Percentiles rank a stretch among this genome's conserved stretches.
Conservation (phyloP, 2,888 invertebrate species). For the Drosophila nr. perissopoda region DNA sequence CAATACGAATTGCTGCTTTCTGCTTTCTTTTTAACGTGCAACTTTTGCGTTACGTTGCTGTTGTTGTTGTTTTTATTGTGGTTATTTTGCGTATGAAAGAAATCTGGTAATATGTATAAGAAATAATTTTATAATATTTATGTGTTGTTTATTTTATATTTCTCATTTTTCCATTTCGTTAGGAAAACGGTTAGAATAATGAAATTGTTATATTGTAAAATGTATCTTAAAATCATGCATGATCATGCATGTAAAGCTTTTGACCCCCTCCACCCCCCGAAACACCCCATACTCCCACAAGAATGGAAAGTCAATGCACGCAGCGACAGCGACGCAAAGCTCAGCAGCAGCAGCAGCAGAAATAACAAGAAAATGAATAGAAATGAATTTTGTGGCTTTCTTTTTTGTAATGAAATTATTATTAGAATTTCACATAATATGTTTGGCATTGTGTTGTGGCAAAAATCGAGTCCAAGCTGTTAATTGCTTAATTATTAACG, state of each 20-base stretch:
- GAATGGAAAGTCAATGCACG: constrained; percentile 77
- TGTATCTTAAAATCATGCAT: background rate
- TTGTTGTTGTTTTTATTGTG: constrained; percentile 39
- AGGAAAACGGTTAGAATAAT: constrained; percentile 53
- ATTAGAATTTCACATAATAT: constrained; percentile 73
- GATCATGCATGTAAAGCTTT: constrained; percentile 25
- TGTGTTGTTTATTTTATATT: constrained; percentile 37
- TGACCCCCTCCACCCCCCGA: background rate
- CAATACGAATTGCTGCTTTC: constrained; percentile 52
- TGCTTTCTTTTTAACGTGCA: constrained; percentile 74
- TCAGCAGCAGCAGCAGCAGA: constrained; percentile 39
- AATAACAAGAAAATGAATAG: constrained; percentile 29
- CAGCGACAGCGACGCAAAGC: constrained; percentile 55
- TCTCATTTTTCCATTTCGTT: constrained; percentile 43
- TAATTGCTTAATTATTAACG: constrained; percentile 33
- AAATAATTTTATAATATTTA: constrained; percentile 28
- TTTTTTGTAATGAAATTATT: constrained; percentile 69
- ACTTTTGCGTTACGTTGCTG: constrained; percentile 61
- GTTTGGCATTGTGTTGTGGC: constrained; percentile 13
- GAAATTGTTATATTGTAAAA: constrained; percentile 35
- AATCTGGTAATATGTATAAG: constrained; percentile 50
- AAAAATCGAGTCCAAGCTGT: constrained; percentile 32
- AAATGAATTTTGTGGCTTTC: constrained; percentile 65
- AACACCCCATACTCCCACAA: constrained; percentile 13
- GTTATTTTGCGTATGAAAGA: constrained; percentile 46